Conservation (phyloP, 53 echinoderm and acorn worm species). For the Stichopus horrens region DNA sequence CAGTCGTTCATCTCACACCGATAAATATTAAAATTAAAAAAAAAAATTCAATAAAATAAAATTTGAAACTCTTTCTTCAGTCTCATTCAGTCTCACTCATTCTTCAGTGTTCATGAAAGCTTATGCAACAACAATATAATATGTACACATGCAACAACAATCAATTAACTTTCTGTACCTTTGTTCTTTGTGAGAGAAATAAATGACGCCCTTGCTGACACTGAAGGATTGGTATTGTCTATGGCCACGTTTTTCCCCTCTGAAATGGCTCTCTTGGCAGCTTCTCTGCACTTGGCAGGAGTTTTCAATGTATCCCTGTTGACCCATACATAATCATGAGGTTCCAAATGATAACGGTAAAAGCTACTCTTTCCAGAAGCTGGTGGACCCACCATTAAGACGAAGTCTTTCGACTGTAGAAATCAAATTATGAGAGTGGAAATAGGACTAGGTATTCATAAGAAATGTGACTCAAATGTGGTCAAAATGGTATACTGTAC, state of each 20-base stretch:
- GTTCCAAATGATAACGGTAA: constrained; percentile 59
- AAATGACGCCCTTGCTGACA: constrained; percentile 59
- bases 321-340: constrained; percentile 75
- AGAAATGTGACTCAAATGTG: no score
- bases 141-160: neutral
- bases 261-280: constrained; percentile 64
- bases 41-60: neutral
- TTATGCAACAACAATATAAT: neutral
- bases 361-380: constrained; percentile 91
- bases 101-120: neutral
- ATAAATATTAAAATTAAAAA: no score
- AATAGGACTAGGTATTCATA: no score
- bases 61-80: no score
- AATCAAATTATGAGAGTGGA: neutral
- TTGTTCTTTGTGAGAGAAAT: constrained; percentile 66
- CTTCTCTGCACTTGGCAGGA: constrained; percentile 73
- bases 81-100: neutral
- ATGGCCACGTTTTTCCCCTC: constrained; percentile 77
- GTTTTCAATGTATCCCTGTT: constrained; percentile 90
- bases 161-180: constrained; percentile 35
- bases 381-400: constrained; percentile 76
- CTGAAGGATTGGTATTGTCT: constrained; percentile 91
- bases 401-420: constrained; percentile 73
- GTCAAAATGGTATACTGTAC: no score
- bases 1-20: no score